Conservation (phyloP, 2,113 vertebrate genomes). For the Paralichthys olivaceus region DNA sequence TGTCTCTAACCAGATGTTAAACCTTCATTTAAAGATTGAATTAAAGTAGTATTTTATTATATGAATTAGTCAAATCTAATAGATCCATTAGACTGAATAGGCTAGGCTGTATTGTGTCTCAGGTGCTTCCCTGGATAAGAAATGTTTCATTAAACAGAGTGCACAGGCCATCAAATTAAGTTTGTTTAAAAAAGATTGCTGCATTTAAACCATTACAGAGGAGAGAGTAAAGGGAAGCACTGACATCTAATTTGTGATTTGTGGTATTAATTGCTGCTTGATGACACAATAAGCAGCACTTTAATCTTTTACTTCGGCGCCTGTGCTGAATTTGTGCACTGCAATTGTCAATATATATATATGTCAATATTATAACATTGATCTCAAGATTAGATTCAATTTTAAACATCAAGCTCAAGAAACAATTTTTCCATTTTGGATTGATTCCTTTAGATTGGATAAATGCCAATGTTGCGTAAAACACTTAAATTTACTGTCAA, state of each 20-base stretch:
- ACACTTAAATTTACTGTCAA: too few relatives aligned
- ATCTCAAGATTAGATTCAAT: too few relatives aligned
- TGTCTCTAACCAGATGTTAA: background rate
- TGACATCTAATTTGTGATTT: constrained; percentile 30
- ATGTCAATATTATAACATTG: too few relatives aligned
- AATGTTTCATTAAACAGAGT: background rate
- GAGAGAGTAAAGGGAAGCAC: background rate
- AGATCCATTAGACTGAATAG: background rate
- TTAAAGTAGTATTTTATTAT: background rate
- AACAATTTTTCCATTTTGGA: too few relatives aligned
- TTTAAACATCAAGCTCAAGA: too few relatives aligned
- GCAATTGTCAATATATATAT: too few relatives aligned
- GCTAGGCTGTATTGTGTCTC: background rate
- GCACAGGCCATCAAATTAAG: constrained; percentile 6
- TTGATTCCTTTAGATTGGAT: too few relatives aligned
- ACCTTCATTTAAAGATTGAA: background rate
- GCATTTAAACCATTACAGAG: constrained; percentile 1
- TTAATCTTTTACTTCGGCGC: background rate
- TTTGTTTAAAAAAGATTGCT: background rate
- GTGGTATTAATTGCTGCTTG: constrained; percentile 5
- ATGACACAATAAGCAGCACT: background rate
- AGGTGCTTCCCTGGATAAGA: background rate
- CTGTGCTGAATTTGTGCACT: background rate
- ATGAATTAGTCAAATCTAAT: background rate
- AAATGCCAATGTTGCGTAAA: too few relatives aligned